phyloP scores from a whole-genome alignment of 2,113 vertebrate genomes.

The Dascyllus trimaculatus region DNA sequence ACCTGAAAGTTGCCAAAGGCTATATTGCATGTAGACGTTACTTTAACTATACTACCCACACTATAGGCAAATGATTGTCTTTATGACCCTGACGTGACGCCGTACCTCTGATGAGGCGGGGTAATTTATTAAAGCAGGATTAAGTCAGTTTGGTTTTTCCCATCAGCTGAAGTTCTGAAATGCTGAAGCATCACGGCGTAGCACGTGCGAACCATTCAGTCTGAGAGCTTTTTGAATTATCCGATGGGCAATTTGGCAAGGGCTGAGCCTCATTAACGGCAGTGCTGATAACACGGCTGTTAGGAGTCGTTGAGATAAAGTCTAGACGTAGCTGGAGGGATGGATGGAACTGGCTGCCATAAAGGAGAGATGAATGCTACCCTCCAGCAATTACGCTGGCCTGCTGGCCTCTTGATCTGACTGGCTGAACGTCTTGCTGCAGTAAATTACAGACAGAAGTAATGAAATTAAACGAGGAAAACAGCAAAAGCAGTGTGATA shows the following conservation, averaged over 20 bases:
- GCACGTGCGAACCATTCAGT: not conserved
- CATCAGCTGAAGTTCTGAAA: not conserved
- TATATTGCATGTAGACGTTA: not conserved
- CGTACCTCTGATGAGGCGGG: not conserved
- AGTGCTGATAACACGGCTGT: not conserved
- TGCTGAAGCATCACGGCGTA: not conserved
- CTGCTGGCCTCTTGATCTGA: not conserved
- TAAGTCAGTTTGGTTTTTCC: not conserved
- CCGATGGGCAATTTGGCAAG: constrained; percentile 4
- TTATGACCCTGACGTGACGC: not conserved
- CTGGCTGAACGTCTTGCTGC: not conserved
- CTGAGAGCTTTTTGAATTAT: constrained; percentile 8
- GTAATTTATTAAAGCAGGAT: not conserved
- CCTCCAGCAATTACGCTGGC: not conserved
- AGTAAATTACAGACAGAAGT: not conserved
- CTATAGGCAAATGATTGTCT: not conserved
- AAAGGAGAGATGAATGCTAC: constrained; percentile 4
- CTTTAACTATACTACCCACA: too few species aligned
- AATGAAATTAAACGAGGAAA: not conserved
- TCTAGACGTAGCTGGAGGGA: not conserved
- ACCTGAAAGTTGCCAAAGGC: not conserved
- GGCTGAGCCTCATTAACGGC: constrained; percentile 9
- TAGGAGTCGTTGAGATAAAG: constrained; percentile 16
- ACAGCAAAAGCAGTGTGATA: not conserved
- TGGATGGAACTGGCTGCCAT: not conserved